phyloP scores from a whole-genome alignment of 1,140 invertebrate species.

The Penaeus chinensis region DNA sequence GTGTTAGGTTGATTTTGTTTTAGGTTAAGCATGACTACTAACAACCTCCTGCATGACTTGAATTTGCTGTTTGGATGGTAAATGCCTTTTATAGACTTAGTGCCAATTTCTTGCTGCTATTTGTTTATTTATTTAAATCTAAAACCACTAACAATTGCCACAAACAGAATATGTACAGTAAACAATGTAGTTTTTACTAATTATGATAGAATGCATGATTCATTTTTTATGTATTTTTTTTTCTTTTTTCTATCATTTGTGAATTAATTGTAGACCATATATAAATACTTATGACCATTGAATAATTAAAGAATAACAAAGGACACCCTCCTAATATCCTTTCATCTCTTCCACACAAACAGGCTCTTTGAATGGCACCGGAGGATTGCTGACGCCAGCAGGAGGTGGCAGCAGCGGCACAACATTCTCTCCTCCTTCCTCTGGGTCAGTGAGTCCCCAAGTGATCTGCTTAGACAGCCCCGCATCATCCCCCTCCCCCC shows the following conservation, averaged over 20 bases:
- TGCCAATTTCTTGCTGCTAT: too few species aligned
- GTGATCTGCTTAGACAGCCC: slow-evolving; percentile 56
- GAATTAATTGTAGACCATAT: neutral
- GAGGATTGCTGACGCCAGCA: slow-evolving; percentile 43
- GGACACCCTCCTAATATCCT: neutral
- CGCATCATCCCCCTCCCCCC: slow-evolving; percentile 49
- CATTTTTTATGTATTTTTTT: neutral
- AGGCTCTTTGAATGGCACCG: slow-evolving; percentile 49
- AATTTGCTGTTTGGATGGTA: too few species aligned
- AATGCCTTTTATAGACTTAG: too few species aligned
- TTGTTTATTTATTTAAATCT: too few species aligned
- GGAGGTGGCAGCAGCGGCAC: slow-evolving; percentile 42
- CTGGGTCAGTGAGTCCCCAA: slow-evolving; percentile 56
- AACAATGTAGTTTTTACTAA: too few species aligned
- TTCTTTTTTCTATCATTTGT: slow-evolving; percentile 3
- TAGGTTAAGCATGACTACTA: too few species aligned
- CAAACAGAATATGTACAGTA: too few species aligned
- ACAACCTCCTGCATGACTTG: too few species aligned
- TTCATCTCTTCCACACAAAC: neutral
- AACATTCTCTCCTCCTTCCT: slow-evolving; percentile 51
- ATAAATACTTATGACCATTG: too few species aligned
- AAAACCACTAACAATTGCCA: too few species aligned
- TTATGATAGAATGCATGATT: too few species aligned
- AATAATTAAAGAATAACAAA: neutral
- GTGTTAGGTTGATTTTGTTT: too few species aligned